Conservation (phyloP, 2,113 vertebrate species). For the Peucedramus taeniatus region DNA sequence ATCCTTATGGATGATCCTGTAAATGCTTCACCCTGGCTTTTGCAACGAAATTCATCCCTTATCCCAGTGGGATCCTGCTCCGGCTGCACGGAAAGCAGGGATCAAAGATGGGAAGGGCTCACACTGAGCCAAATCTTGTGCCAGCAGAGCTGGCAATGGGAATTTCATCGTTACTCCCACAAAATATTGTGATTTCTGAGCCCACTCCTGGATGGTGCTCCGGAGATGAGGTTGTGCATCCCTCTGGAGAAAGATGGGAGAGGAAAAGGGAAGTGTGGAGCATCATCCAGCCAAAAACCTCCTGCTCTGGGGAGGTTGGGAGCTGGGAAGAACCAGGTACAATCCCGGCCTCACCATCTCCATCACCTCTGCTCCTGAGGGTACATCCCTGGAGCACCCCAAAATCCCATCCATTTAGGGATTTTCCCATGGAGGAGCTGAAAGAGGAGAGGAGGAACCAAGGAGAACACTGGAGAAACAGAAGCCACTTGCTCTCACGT, state of each 20-base stretch:
- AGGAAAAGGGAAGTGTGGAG: not conserved
- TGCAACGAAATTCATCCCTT: not conserved
- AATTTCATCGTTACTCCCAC: not conserved
- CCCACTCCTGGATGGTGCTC: not conserved
- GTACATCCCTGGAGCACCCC: too few relatives aligned
- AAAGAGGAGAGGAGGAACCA: not conserved
- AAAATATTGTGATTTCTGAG: not conserved
- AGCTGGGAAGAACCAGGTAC: not conserved
- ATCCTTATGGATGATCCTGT: not conserved
- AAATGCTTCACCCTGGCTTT: not conserved
- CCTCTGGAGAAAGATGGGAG: not conserved
- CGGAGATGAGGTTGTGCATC: not conserved
- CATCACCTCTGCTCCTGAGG: not conserved
- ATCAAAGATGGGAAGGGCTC: not conserved
- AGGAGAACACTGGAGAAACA: not conserved
- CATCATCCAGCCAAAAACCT: not conserved
- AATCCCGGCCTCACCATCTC: rapidly evolving
- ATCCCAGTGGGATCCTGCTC: not conserved
- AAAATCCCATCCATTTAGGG: not conserved
- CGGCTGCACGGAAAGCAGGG: rapidly evolving
- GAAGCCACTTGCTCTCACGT: rapidly evolving
- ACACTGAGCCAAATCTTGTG: not conserved
- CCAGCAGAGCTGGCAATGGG: rapidly evolving
- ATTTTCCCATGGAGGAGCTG: not conserved
- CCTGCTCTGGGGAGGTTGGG: not conserved